A percentile compares a stretch with the other conserved stretches of the same genome.
Evolutionary conservation across 2,113 vertebrate species (phyloP).

Genomic region (Ammospiza caudacuta): DNA sequence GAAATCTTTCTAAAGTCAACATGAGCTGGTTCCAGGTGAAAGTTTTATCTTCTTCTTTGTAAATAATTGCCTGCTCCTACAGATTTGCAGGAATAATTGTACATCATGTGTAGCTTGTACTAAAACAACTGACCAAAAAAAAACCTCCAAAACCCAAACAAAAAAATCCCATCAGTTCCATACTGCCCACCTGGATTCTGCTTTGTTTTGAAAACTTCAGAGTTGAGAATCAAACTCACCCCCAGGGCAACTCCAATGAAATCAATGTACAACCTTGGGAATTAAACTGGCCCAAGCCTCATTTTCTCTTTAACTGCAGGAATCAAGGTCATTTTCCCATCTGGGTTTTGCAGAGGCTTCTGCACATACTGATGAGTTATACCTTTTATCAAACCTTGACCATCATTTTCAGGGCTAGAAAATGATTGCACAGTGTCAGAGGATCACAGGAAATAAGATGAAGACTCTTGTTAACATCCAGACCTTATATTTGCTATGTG

Average conservation of each 20-base stretch:
- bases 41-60: background rate
- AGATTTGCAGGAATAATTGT: background rate
- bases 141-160: background rate
- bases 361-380: slow-evolving; percentile 38
- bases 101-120: background rate
- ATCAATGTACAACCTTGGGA: slow-evolving; percentile 4
- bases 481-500: background rate
- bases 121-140: background rate
- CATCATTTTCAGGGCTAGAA: background rate
- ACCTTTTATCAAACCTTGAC: slow-evolving; percentile 33
- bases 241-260: background rate
- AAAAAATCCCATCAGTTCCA: background rate
- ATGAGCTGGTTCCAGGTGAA: background rate
- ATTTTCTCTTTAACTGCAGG: slow-evolving; percentile 49
- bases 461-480: background rate
- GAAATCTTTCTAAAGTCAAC: background rate
- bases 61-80: background rate
- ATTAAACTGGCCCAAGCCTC: slow-evolving; percentile 47
- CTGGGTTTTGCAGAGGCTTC: slow-evolving; percentile 34
- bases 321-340: slow-evolving; percentile 58
- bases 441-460: background rate
- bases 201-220: background rate
- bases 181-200: background rate
- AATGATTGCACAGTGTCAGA: background rate
- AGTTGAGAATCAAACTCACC: background rate